Evolutionary conservation across 2,797 vertebrate genomes (phyloP).

Genomic region (Rhynchonycteris naso): DNA sequence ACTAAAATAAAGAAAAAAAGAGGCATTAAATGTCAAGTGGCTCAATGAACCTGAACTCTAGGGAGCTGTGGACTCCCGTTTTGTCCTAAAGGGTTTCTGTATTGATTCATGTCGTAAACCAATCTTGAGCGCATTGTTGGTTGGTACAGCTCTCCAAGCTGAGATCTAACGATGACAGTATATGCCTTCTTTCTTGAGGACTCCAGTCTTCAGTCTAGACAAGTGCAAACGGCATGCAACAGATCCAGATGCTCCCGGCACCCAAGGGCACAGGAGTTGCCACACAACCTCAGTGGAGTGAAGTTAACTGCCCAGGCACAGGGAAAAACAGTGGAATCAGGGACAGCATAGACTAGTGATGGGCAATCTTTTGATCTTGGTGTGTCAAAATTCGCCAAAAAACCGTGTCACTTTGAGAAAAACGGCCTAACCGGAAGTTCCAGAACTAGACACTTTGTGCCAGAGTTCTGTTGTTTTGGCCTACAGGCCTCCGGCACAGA

Average conservation of each 20-base stretch:
- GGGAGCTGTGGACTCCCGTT: not conserved
- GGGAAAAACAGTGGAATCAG: not conserved
- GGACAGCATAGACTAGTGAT: too few species aligned
- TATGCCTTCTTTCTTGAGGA: not conserved
- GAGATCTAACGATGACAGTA: not conserved
- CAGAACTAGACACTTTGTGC: too few species aligned
- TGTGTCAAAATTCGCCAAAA: too few species aligned
- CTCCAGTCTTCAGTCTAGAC: not conserved
- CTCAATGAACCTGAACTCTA: not conserved
- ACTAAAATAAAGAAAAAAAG: not conserved
- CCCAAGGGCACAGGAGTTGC: not conserved
- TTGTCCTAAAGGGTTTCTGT: not conserved
- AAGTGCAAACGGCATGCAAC: not conserved
- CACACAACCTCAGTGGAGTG: not conserved
- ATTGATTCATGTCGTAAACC: not conserved
- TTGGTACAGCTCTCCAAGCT: not conserved
- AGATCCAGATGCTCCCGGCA: not conserved
- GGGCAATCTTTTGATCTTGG: too few species aligned
- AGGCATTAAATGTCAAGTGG: not conserved
- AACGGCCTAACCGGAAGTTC: too few species aligned
- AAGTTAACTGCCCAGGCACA: not conserved
- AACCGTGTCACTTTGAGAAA: too few species aligned
- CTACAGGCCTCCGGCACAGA: too few species aligned
- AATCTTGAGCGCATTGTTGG: not conserved
- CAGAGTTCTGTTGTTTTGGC: too few species aligned